Base-by-base conservation (phyloP, 2,113 vertebrate genomes). In the Oostethus manadensis region DNA sequence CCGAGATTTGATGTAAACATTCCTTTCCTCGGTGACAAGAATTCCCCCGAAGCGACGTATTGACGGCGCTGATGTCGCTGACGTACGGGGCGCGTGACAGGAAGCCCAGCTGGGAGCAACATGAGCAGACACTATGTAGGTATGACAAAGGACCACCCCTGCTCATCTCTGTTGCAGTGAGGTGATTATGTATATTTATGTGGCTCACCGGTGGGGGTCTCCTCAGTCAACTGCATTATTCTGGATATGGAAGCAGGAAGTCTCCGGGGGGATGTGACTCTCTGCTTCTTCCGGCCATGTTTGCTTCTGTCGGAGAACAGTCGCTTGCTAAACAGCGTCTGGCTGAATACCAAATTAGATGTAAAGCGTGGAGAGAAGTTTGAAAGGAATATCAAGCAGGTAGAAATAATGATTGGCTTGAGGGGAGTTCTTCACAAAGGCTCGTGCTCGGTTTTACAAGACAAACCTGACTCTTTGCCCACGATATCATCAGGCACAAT, bases 121-220 rank as follows among this genome's bases (percentile, higher is more conserved):
- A 20, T 23, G 57, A 51, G 29, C 58, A 23, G n/a, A 61, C 58
- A 18, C 53, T 15, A 21, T 56, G 54, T 8, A 44, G 77, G 62
- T 69, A 51, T 53, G 42, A 22, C 54, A 11, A 35, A 51, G 33
- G 53, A 0, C 50, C 23, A 33, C 26, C 50, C 43, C 43, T 51
- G 44, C n/a, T 74, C 43, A 49, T 60, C 51, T 8, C 57, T 11
- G 49, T 62, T 68, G 56, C 63, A 26, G 1, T 23, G 62, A 62
- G 51, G 50, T 66, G 56, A 61, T 77, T 65, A 76, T 81, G 67
- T 18, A 62, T 64, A 48, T 78, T 58, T 56, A 64, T 66, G 50
- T 47, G 40, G 33, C 51, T 26, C 40, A 46, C 29, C 44, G 21
- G 55, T 17, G 9, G n/a, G n/a, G 58, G 64, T 60, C 35, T 54